These are phyloP conservation scores for Amiota communis DNA, from an alignment of 2,888 invertebrate genomes.

Conservation along the genomic window DNA sequence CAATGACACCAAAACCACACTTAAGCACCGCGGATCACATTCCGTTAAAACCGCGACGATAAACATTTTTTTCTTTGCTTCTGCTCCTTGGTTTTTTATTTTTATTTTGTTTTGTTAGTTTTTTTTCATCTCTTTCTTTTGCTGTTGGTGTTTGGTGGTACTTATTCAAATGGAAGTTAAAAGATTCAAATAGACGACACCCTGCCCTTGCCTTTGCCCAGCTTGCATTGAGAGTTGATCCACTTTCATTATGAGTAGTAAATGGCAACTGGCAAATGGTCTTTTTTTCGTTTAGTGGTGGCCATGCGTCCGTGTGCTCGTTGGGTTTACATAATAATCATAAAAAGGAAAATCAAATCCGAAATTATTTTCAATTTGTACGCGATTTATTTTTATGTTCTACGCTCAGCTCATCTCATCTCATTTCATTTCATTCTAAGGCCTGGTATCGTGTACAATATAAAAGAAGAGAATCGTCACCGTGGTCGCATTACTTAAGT, in stretches of 20 bases:
- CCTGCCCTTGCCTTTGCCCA: background rate
- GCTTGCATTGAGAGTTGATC: slow-evolving; percentile 39
- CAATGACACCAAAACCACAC: slow-evolving; percentile 69
- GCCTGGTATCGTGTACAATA: background rate
- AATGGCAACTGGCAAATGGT: slow-evolving; percentile 25
- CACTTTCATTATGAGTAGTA: slow-evolving; percentile 43
- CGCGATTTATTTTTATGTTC: slow-evolving; percentile 70
- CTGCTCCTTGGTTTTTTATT: slow-evolving; percentile 24
- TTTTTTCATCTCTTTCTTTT: slow-evolving; percentile 17
- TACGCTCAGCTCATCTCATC: slow-evolving; percentile 19
- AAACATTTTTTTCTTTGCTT: slow-evolving; percentile 57
- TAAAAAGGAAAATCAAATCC: slow-evolving; percentile 68
- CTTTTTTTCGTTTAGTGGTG: slow-evolving; percentile 15
- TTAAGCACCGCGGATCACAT: slow-evolving; percentile 70
- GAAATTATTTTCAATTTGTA: slow-evolving; percentile 72
- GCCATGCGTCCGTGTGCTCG: slow-evolving; percentile 31
- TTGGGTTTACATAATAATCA: slow-evolving; percentile 56
- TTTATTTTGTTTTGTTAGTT: slow-evolving; percentile 34
- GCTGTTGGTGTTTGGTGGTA: slow-evolving; percentile 44
- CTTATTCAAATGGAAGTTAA: slow-evolving; percentile 62
- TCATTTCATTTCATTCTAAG: slow-evolving; percentile 25
- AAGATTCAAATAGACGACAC: background rate
- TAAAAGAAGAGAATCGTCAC: background rate
- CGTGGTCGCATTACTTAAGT: slow-evolving; percentile 44
- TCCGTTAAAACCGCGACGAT: slow-evolving; percentile 69